Evolutionary conservation across 1,140 invertebrate genomes (phyloP).

Genomic region (Drosophila equinoxialis): DNA sequence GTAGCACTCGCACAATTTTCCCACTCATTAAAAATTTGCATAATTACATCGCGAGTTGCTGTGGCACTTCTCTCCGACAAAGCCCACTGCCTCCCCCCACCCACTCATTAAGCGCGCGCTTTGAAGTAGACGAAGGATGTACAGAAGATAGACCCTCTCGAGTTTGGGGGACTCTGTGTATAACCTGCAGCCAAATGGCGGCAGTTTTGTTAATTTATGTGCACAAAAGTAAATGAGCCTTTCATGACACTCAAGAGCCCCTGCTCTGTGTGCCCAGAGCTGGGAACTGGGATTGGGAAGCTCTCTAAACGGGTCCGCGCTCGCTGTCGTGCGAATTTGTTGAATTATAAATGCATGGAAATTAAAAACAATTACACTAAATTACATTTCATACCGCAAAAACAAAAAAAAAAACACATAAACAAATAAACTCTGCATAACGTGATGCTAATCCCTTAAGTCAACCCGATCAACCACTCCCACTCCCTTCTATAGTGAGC

Average conservation of each 20-base stretch:
- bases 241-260: slow-evolving; percentile 57
- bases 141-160: not conserved
- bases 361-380: slow-evolving; percentile 77
- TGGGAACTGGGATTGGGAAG: not conserved
- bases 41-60: slow-evolving; percentile 55
- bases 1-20: slow-evolving; percentile 47
- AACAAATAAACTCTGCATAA: slow-evolving; percentile 74
- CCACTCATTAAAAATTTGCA: slow-evolving; percentile 80
- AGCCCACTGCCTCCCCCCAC: not conserved
- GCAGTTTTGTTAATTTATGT: slow-evolving; percentile 56
- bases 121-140: slow-evolving; percentile 52
- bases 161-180: slow-evolving; percentile 33
- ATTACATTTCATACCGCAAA: slow-evolving; percentile 49
- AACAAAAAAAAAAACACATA: slow-evolving; percentile 10
- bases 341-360: slow-evolving; percentile 78
- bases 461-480: slow-evolving; percentile 33
- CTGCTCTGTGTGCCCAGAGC: not conserved
- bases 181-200: slow-evolving; percentile 45
- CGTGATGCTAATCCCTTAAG: slow-evolving; percentile 78
- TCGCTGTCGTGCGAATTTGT: slow-evolving; percentile 25
- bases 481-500: too few relatives aligned
- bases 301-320: slow-evolving; percentile 24
- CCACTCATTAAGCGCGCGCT: slow-evolving; percentile 57
- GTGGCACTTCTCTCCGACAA: not conserved
- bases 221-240: slow-evolving; percentile 64